Evolutionary conservation across 2,797 vertebrate genomes (phyloP), one percentile per base, ranked within the genome.

Genomic region (Anguilla obscura): DNA sequence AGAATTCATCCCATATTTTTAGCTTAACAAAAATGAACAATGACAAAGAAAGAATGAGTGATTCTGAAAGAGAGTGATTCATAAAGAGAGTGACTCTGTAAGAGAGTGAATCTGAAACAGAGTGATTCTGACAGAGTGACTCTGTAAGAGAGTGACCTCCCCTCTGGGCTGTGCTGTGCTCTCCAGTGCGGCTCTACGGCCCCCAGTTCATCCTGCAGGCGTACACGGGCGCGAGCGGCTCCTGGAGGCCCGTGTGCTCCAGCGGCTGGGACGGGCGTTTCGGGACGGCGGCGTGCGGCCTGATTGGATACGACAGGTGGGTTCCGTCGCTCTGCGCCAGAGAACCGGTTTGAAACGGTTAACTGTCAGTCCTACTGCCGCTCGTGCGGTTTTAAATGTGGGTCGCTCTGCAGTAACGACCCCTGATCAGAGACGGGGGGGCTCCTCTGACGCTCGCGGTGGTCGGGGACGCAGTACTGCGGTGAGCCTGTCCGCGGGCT

Each of bases 221-320:
- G 87, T 99, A 95, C 92, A 97, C 95, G 0, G 74, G 94, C 0
- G 40, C 89, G 45, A 94, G 69, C 56, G 89, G 93, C 4, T 90
- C 85, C 0, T 99, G 98, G 98, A 90, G 96, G 86, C 95, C 96
- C 0, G 96, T 99, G 91, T 99, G 98, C 89, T 90, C 91, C 0
- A 96, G 97, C 0, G 60, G 90, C 87, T 99, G 97, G 98, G 90
- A 90, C 8, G n/a, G 96, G 0, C n/a, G 40, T 85, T 93, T 95
- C 1, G 97, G 96, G 30, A 92, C 16, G 85, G 91, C 18, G 0
- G 95, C 94, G 0, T 99, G 98, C 92, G 71, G 90, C 88, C 93
- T 96, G 86, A 95, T 99, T 24, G 98, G 98, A 85, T 98, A 98
- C 88, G 91, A 0, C 0, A 88, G 91, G 98, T 98, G 92, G 95